Percentiles rank a stretch among this genome's conserved stretches.
Evolutionary conservation across 2,888 invertebrate genomes (phyloP).

Genomic region (Macrophya annulata): DNA sequence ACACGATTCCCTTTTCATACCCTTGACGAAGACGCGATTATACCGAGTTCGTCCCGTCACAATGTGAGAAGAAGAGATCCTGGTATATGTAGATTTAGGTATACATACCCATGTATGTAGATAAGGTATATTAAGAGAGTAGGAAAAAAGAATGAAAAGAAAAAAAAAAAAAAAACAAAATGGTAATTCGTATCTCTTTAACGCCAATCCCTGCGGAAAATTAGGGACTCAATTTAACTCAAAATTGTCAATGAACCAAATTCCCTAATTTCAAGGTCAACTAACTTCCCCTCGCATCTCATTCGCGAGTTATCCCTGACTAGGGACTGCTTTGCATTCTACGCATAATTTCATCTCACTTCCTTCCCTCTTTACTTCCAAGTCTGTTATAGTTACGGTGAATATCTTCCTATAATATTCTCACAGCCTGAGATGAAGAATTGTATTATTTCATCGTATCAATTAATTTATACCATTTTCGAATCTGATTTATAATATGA

Average conservation of each 20-base stretch:
- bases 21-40: not conserved
- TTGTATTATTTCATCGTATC: not conserved
- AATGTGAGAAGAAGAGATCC: not conserved
- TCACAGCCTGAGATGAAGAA: not conserved
- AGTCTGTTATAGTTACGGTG: not conserved
- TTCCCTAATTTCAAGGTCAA: constrained; percentile 50
- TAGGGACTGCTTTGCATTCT: constrained; percentile 34
- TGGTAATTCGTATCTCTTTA: constrained; percentile 22
- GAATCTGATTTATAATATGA: not conserved
- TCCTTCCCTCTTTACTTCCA: not conserved
- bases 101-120: not conserved
- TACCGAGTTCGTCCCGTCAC: not conserved
- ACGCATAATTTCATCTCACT: constrained; percentile 35
- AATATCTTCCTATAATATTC: not conserved
- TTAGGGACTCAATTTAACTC: constrained; percentile 22
- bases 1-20: not conserved
- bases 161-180: not conserved
- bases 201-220: constrained; percentile 11
- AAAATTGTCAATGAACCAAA: constrained; percentile 40
- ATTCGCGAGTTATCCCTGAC: constrained; percentile 42
- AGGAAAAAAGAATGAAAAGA: not conserved
- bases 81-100: not conserved
- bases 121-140: not conserved
- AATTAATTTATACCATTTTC: not conserved
- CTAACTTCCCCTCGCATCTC: constrained; percentile 45